phyloP scores from a whole-genome alignment of 2,797 vertebrate genomes.

The Sebastes matsubarae region DNA sequence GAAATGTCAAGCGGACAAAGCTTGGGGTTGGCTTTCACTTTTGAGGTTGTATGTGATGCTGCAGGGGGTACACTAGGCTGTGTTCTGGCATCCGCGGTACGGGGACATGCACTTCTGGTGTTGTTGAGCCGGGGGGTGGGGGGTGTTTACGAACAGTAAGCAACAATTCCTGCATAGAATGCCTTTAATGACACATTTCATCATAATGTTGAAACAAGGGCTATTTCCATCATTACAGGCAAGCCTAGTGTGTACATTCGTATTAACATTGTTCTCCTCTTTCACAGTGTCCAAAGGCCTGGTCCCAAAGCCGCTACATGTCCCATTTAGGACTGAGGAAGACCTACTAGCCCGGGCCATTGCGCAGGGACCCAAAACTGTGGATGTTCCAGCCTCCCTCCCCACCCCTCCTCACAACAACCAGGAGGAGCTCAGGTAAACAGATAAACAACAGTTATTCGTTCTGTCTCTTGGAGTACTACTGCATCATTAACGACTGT shows the following conservation, averaged over 20 bases:
- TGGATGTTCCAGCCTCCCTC: constrained; percentile 97
- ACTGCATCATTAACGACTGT: neutral
- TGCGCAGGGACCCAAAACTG: constrained; percentile 95
- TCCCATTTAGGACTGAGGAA: constrained; percentile 94
- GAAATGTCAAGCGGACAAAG: neutral
- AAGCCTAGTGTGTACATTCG: neutral
- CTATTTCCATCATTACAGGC: neutral
- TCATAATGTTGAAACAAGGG: neutral
- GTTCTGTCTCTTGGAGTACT: neutral
- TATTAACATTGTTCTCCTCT: constrained; percentile 13
- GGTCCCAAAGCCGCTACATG: constrained; percentile 91
- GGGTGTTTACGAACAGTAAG: neutral
- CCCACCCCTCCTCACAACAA: constrained; percentile 99
- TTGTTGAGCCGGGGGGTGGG: too few relatives aligned
- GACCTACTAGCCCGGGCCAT: constrained; percentile 93
- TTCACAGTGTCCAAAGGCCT: constrained; percentile 90
- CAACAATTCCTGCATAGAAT: neutral
- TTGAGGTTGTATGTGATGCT: neutral
- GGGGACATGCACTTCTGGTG: too few relatives aligned
- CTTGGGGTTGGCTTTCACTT: neutral
- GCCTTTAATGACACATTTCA: neutral
- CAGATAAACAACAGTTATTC: neutral
- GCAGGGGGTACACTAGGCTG: too few relatives aligned
- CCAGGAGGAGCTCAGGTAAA: constrained; percentile 96
- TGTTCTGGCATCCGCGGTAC: too few relatives aligned